Conservation (phyloP, 2,113 vertebrate species). For the Ondatra zibethicus region DNA sequence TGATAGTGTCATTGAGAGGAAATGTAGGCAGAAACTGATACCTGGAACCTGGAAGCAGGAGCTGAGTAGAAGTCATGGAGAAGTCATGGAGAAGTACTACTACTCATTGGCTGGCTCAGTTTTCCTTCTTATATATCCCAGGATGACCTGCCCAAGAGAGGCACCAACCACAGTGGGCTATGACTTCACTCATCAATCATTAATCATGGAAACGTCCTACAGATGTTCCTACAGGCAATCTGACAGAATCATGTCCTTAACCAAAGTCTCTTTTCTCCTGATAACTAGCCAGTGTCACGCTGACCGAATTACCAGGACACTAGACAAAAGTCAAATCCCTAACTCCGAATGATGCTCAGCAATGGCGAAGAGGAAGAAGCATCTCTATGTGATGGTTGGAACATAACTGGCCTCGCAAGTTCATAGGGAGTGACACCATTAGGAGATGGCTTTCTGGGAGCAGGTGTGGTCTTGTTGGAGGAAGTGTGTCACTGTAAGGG, state of each 20-base stretch:
- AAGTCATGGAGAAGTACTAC: not conserved
- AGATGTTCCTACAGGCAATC: not conserved
- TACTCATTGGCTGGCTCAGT: not conserved
- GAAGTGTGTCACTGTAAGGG: no score
- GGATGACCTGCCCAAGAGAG: not conserved
- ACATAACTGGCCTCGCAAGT: no score
- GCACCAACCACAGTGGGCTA: not conserved
- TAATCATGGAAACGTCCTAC: not conserved
- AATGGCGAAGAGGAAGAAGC: not conserved
- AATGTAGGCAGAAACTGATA: not conserved
- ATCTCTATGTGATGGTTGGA: not conserved
- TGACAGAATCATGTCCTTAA: not conserved
- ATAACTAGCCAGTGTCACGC: not conserved
- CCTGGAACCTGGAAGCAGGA: not conserved
- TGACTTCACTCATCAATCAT: not conserved
- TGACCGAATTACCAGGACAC: not conserved
- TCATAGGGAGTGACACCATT: no score
- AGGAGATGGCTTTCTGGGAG: no score
- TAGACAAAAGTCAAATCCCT: not conserved
- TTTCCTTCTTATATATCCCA: not conserved
- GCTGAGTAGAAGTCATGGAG: not conserved
- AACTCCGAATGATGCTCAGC: not conserved
- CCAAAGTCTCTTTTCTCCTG: not conserved
- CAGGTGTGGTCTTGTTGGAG: no score
- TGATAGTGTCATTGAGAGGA: not conserved